These are phyloP conservation scores for Lacerta bilineata DNA, from an alignment of 2,797 vertebrate species.

Conservation along the genomic window DNA sequence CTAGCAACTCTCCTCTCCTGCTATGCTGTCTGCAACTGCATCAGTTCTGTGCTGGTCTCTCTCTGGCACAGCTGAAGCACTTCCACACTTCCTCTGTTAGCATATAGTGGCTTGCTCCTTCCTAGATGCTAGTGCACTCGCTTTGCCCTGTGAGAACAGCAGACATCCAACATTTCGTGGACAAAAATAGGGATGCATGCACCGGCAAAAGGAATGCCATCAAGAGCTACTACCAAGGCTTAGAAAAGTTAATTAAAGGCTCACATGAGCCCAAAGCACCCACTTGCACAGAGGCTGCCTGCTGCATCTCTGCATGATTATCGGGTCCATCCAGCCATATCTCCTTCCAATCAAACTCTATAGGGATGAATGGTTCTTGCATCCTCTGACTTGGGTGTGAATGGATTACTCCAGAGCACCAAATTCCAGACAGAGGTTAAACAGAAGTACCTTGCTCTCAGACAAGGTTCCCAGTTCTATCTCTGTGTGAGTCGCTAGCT, in stretches of 20 bases:
- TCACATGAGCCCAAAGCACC: background rate
- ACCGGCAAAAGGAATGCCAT: background rate
- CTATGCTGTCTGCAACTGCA: background rate
- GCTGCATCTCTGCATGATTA: background rate
- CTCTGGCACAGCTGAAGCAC: too few relatives aligned
- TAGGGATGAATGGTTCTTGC: background rate
- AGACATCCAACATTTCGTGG: background rate
- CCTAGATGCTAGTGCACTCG: background rate
- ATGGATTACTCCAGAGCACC: background rate
- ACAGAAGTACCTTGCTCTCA: background rate
- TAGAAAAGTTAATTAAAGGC: conserved; percentile 1
- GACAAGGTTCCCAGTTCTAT: background rate
- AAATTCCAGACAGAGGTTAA: too few relatives aligned
- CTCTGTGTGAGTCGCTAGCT: background rate
- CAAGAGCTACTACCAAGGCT: background rate
- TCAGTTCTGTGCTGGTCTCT: background rate
- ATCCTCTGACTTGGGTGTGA: background rate
- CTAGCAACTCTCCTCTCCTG: too few relatives aligned
- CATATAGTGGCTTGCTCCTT: background rate
- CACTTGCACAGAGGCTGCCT: background rate
- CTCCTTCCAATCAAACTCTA: background rate
- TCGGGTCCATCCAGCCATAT: too few relatives aligned
- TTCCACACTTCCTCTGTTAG: background rate
- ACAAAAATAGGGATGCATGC: too few relatives aligned
- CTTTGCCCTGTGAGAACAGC: background rate